Conservation (phyloP, 2,113 vertebrate genomes). For the Odocoileus hemionus region DNA sequence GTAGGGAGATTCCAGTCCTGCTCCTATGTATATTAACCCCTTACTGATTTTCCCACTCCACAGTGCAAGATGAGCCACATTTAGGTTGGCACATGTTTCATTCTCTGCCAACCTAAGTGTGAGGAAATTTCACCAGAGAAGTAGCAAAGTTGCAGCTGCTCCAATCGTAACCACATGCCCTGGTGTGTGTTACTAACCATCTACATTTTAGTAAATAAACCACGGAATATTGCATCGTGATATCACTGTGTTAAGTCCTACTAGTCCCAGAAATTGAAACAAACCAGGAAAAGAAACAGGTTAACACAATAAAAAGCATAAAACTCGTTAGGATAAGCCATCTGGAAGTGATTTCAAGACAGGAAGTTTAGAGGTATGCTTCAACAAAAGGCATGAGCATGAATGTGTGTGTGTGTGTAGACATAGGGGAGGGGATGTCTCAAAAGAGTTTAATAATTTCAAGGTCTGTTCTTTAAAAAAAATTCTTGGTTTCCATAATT, state of each 20-base stretch:
- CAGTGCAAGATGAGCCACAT: neutral
- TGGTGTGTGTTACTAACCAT: neutral
- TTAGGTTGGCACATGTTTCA: neutral
- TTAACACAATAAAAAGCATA: neutral
- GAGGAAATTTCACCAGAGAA: neutral
- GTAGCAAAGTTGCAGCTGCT: neutral
- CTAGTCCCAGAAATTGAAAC: neutral
- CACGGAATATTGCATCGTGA: neutral
- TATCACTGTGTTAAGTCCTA: neutral
- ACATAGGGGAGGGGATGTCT: neutral
- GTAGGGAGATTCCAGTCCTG: neutral
- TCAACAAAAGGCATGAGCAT: neutral
- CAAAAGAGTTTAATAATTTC: neutral
- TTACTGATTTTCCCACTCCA: neutral
- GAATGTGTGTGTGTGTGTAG: neutral
- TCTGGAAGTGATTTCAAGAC: neutral
- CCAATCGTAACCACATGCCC: neutral
- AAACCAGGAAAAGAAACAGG: neutral
- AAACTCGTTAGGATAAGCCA: neutral
- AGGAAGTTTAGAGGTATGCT: neutral
- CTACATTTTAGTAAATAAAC: neutral
- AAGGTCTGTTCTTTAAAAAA: neutral
- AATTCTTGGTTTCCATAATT: neutral
- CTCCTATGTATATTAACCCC: neutral
- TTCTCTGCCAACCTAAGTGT: neutral